These are phyloP conservation scores for Idaea straminata DNA, from an alignment of 2,888 invertebrate genomes.

Conservation along the genomic window DNA sequence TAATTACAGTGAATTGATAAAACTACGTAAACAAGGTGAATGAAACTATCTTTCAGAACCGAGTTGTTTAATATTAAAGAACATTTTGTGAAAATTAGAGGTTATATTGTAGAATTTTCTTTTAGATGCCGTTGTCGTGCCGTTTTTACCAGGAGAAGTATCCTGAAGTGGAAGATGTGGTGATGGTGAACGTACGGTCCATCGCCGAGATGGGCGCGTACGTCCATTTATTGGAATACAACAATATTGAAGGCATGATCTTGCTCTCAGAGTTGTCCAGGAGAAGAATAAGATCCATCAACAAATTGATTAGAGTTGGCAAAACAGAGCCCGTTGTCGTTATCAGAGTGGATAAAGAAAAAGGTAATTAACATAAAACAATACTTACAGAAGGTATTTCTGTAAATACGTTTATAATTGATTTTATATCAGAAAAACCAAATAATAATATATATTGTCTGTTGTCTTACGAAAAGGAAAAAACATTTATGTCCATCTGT, in stretches of 20 bases:
- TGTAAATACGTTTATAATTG: not conserved
- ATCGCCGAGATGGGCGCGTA: slow-evolving; percentile 99
- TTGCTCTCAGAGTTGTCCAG: slow-evolving; percentile 98
- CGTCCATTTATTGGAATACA: slow-evolving; percentile 98
- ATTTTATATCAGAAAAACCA: not conserved
- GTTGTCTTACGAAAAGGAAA: not conserved
- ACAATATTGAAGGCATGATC: slow-evolving; percentile 99
- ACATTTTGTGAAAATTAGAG: slow-evolving; percentile 39
- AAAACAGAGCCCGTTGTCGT: slow-evolving; percentile 99
- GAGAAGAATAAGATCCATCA: slow-evolving; percentile 99
- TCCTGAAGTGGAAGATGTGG: slow-evolving; percentile 99
- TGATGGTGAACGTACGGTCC: slow-evolving; percentile 98
- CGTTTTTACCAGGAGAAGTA: slow-evolving; percentile 98
- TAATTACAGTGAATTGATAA: slow-evolving; percentile 34
- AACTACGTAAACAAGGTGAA: slow-evolving; percentile 49
- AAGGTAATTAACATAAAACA: slow-evolving; percentile 82
- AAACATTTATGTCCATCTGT: not conserved
- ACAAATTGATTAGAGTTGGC: slow-evolving; percentile 98
- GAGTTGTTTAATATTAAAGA: slow-evolving; percentile 4
- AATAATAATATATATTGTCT: not conserved
- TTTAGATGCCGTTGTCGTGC: slow-evolving; percentile 93
- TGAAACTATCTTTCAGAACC: slow-evolving; percentile 6
- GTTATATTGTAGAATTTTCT: slow-evolving; percentile 53
- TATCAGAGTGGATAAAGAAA: slow-evolving; percentile 99
- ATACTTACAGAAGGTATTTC: not conserved